Percentiles rank a stretch among this genome's conserved stretches.
Conservation (phyloP, 2,113 vertebrate species). For the Thunnus maccoyii region DNA sequence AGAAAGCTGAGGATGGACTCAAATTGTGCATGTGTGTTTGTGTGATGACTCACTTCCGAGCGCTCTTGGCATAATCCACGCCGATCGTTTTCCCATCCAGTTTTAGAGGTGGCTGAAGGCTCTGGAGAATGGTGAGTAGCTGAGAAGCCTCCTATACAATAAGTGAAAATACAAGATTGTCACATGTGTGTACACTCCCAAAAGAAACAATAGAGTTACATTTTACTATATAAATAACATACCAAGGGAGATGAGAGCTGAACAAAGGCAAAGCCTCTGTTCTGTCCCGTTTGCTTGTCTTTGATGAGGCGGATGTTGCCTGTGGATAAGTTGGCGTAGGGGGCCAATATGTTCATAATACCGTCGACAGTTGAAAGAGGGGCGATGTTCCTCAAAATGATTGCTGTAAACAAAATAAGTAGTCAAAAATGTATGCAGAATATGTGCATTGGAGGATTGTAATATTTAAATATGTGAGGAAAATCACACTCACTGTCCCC, state of each 20-base stretch:
- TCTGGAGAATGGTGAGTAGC: constrained; percentile 92
- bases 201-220: neutral
- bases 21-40: neutral
- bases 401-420: constrained; percentile 81
- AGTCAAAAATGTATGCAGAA: neutral
- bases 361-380: constrained; percentile 92
- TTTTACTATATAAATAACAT: neutral
- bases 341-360: constrained; percentile 91
- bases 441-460: neutral
- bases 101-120: constrained; percentile 94
- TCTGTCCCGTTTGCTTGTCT: constrained; percentile 95
- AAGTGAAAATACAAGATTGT: constrained; percentile 5
- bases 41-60: constrained; percentile 91
- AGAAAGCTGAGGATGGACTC: constrained; percentile 2
- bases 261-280: constrained; percentile 94
- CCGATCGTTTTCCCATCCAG: constrained; percentile 96
- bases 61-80: constrained; percentile 96
- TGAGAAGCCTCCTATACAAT: constrained; percentile 92
- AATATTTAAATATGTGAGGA: neutral
- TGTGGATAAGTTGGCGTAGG: constrained; percentile 91
- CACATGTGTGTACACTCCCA: neutral
- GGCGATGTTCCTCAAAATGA: constrained; percentile 95
- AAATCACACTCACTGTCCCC: constrained; percentile 91
- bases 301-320: constrained; percentile 96
- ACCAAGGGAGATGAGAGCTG: constrained; percentile 95